Conservation (phyloP, 2,113 vertebrate species). For the Panurus biarmicus region DNA sequence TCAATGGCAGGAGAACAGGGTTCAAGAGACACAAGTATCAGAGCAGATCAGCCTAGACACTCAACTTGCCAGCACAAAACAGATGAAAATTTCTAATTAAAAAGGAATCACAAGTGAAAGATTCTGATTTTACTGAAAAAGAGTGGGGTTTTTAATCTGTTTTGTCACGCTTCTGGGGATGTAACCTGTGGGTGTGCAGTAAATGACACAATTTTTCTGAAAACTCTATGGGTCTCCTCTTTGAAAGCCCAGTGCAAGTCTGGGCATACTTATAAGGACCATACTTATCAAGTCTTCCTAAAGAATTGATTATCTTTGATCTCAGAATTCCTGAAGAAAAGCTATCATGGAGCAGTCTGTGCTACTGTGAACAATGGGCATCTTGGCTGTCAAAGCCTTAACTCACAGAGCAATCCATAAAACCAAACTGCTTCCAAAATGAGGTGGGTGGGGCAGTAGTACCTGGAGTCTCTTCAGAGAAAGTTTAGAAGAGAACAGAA, state of each 20-base stretch:
- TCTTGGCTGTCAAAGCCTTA: background rate
- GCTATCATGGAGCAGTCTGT: background rate
- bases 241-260: background rate
- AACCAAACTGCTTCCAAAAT: background rate
- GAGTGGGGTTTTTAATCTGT: background rate
- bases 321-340: background rate
- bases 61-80: background rate
- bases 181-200: background rate
- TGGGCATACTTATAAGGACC: background rate
- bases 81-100: background rate
- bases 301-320: background rate
- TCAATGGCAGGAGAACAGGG: background rate
- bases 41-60: background rate
- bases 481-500: background rate
- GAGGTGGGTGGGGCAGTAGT: background rate
- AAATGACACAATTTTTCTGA: background rate
- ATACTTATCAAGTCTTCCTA: background rate
- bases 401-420: background rate
- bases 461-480: background rate
- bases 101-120: no score
- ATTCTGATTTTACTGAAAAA: background rate
- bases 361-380: background rate
- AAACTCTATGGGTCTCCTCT: background rate
- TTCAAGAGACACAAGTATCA: background rate
- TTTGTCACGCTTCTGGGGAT: background rate